Evolutionary conservation across 2,888 invertebrate genomes (phyloP).

Genomic region (Conops quadrifasciatus): DNA sequence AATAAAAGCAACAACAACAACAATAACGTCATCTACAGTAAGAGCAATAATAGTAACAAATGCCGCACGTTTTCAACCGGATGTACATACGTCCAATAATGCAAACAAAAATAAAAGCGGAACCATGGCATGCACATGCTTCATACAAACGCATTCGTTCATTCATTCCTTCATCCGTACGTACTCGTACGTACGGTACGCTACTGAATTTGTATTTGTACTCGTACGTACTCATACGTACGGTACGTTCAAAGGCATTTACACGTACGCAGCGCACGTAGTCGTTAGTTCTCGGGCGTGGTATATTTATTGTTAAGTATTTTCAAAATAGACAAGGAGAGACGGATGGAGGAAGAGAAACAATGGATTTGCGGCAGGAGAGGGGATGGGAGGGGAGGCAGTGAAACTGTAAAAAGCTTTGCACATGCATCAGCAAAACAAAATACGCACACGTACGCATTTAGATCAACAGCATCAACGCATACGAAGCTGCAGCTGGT

Average conservation of each 20-base stretch:
- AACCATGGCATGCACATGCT: constrained; percentile 29
- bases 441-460: constrained; percentile 8
- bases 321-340: background rate
- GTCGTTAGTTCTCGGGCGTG: background rate
- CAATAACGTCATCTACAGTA: background rate
- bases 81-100: constrained; percentile 36
- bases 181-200: background rate
- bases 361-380: background rate
- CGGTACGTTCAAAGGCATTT: background rate
- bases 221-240: background rate
- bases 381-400: background rate
- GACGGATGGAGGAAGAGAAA: background rate
- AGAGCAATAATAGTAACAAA: constrained; percentile 20
- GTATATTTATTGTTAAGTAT: constrained; percentile 9
- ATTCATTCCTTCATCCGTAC: background rate
- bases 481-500: background rate
- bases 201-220: background rate
- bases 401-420: background rate
- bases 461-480: constrained; percentile 9
- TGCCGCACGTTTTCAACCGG: constrained; percentile 39
- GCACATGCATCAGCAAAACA: constrained; percentile 4
- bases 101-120: constrained; percentile 33
- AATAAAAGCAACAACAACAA: constrained; percentile 17
- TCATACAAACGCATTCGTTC: constrained; percentile 19
- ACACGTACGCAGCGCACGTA: background rate